Evolutionary conservation across 2,113 vertebrate species (phyloP).

Genomic region (Jacana jacana): DNA sequence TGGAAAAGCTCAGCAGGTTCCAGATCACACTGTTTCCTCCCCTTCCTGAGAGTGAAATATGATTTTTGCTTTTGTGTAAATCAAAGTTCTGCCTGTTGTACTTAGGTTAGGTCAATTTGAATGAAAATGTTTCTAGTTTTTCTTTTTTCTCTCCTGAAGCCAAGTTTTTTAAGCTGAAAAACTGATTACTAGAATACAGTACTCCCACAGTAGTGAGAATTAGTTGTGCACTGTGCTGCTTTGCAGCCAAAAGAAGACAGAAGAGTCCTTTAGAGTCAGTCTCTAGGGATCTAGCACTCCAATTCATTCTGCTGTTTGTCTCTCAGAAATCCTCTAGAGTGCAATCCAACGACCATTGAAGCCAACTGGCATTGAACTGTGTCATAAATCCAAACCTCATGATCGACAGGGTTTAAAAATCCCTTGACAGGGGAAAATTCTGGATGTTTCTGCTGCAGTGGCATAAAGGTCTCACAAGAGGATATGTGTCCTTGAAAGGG

Average conservation of each 20-base stretch:
- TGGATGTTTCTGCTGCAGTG: neutral
- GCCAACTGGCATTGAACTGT: conserved; percentile 52
- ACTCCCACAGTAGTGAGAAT: neutral
- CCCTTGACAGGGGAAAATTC: neutral
- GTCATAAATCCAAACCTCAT: conserved; percentile 48
- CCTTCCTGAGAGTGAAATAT: neutral
- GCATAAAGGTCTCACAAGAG: neutral
- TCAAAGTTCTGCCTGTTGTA: neutral
- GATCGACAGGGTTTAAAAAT: conserved; percentile 20
- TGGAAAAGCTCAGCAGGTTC: neutral
- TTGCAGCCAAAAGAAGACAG: neutral
- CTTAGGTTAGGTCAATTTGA: neutral
- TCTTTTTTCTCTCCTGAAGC: neutral
- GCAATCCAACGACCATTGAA: conserved; percentile 32
- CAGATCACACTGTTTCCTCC: neutral
- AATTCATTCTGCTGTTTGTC: conserved; percentile 21
- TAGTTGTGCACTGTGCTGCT: neutral
- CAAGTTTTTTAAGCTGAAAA: neutral
- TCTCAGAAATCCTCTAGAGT: conserved; percentile 31
- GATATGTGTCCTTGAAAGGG: too few relatives aligned
- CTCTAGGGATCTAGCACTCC: neutral
- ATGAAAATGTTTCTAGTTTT: neutral
- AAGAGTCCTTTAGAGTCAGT: neutral
- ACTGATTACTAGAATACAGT: neutral
- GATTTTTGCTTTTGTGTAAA: neutral